These are phyloP conservation scores for Diachrysia chrysitis DNA, from an alignment of 2,888 invertebrate species.

Conservation along the genomic window DNA sequence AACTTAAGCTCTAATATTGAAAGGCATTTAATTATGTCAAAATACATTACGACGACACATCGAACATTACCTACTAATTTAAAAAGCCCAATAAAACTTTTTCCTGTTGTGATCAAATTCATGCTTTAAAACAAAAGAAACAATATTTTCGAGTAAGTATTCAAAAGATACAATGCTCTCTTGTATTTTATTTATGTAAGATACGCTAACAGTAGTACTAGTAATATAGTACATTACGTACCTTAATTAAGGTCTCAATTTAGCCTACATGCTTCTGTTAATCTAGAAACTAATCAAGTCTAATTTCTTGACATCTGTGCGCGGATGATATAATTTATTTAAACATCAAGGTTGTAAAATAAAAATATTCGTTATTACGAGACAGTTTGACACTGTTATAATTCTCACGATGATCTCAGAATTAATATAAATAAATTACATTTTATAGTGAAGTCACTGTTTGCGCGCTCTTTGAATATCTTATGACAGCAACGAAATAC, in stretches of 20 bases:
- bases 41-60: too few relatives aligned
- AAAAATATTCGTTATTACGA: conserved; percentile 2
- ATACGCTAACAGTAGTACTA: too few relatives aligned
- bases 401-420: conserved; percentile 4
- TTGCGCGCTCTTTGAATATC: background rate
- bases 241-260: conserved; percentile 25
- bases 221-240: background rate
- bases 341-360: background rate
- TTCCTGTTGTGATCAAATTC: background rate
- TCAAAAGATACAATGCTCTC: background rate
- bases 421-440: conserved; percentile 3
- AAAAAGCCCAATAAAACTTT: background rate
- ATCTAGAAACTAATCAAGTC: conserved; percentile 13
- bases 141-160: too few relatives aligned
- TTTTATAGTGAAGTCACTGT: background rate
- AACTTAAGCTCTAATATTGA: background rate
- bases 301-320: background rate
- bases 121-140: too few relatives aligned
- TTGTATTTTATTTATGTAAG: conserved; percentile 11
- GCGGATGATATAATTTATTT: conserved; percentile 2
- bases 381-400: background rate
- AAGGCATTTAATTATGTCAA: too few relatives aligned
- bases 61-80: background rate
- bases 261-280: conserved; percentile 6
- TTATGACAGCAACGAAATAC: background rate